Conservation (phyloP, 2,888 invertebrate species). For the Cactoblastis cactorum region DNA sequence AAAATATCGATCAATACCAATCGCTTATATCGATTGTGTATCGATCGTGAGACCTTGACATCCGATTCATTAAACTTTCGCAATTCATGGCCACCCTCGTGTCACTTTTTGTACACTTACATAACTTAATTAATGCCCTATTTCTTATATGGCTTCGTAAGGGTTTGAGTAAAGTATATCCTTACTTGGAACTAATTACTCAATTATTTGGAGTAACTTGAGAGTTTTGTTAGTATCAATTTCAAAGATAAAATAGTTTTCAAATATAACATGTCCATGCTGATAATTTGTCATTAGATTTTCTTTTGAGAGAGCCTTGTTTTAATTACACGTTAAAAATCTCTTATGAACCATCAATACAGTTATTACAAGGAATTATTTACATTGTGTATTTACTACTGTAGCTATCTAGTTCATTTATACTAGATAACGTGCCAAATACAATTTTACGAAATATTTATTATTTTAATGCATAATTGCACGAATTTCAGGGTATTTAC, state of each 20-base stretch:
- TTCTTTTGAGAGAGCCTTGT: too few species aligned
- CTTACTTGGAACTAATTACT: slow-evolving; percentile 6
- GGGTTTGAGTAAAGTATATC: neutral
- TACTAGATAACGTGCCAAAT: too few species aligned
- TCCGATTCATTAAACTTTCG: slow-evolving; percentile 46
- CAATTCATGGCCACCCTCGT: slow-evolving; percentile 51
- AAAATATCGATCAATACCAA: slow-evolving; percentile 28
- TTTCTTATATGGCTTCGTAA: slow-evolving; percentile 9
- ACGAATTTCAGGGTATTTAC: too few species aligned
- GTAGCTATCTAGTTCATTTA: too few species aligned
- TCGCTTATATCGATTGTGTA: slow-evolving; percentile 32
- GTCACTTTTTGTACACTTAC: slow-evolving; percentile 34
- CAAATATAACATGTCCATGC: too few species aligned
- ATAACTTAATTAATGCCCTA: slow-evolving; percentile 29
- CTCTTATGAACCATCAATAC: too few species aligned
- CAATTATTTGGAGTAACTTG: neutral
- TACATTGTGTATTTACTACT: too few species aligned
- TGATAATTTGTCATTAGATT: too few species aligned
- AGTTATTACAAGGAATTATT: too few species aligned
- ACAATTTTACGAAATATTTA: too few species aligned
- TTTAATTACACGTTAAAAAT: too few species aligned
- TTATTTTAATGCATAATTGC: too few species aligned
- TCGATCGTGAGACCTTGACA: slow-evolving; percentile 53
- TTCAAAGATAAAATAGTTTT: neutral
- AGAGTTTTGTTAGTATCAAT: neutral